A percentile compares a stretch with the other conserved stretches of the same genome.
Evolutionary conservation across 2,113 vertebrate genomes (phyloP).

Genomic region (Pluvianellus socialis): DNA sequence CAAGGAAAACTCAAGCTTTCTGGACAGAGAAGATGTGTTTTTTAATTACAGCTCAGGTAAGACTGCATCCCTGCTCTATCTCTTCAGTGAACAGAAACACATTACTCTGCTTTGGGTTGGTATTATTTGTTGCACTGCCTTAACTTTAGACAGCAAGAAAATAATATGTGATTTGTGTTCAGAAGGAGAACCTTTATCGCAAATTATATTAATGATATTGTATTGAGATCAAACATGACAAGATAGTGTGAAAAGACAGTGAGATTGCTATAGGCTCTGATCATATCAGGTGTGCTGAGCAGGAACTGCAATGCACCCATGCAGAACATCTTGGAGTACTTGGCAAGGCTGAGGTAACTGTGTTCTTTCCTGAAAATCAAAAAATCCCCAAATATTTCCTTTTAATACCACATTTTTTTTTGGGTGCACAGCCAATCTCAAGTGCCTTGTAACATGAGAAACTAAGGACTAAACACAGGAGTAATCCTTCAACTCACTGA

Average conservation of each 20-base stretch:
- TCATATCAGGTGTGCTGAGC: background rate
- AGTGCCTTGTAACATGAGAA: background rate
- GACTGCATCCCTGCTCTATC: background rate
- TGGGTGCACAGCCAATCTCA: background rate
- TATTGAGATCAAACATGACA: background rate
- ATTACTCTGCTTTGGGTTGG: background rate
- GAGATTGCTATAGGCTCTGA: background rate
- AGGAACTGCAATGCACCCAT: accelerated
- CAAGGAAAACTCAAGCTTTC: background rate
- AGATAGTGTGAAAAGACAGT: background rate
- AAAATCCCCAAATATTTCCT: background rate
- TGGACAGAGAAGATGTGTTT: background rate
- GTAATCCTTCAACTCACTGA: background rate
- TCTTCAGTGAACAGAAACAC: background rate
- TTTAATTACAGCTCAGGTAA: background rate
- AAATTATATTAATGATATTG: background rate
- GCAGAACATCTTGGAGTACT: background rate
- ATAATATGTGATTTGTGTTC: background rate
- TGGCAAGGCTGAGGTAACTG: background rate
- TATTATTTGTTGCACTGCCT: background rate
- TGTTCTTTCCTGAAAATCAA: background rate
- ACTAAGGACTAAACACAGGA: background rate
- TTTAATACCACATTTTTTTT: background rate
- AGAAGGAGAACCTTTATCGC: background rate
- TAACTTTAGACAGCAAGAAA: background rate